Conservation (phyloP, 2,113 vertebrate species). For the Menidia beryllina region DNA sequence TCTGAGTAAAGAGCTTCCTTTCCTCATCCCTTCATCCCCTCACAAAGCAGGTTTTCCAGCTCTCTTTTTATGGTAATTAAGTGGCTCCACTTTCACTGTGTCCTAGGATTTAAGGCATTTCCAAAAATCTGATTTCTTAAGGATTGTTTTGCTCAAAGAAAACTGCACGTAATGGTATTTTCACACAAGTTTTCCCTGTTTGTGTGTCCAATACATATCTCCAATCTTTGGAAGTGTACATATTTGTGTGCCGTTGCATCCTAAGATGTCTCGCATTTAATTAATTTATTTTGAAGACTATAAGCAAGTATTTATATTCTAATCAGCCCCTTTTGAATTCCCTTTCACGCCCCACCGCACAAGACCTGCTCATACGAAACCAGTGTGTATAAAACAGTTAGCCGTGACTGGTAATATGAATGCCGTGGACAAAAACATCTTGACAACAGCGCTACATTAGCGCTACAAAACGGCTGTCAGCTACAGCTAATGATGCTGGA, state of each 20-base stretch:
- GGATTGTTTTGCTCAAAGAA: constrained; percentile 1
- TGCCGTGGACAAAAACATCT: neutral
- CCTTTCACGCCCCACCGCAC: too few species aligned
- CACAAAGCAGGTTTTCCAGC: constrained; percentile 2
- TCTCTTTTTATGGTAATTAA: constrained; percentile 27
- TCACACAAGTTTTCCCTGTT: constrained; percentile 10
- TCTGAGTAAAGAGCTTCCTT: constrained; percentile 13
- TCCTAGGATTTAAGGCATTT: constrained; percentile 15
- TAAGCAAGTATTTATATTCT: too few species aligned
- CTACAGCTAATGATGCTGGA: constrained; percentile 8
- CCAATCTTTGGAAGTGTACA: too few species aligned
- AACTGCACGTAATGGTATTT: neutral
- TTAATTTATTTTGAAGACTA: too few species aligned
- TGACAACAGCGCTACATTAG: neutral
- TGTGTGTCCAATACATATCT: constrained; percentile 4
- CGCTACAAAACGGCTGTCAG: constrained; percentile 3
- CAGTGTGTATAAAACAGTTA: too few species aligned
- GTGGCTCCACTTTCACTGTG: constrained; percentile 17
- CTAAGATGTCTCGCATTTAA: too few species aligned
- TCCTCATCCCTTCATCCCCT: constrained; percentile 35
- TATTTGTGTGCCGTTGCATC: too few species aligned
- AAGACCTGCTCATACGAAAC: too few species aligned
- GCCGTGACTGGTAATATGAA: too few species aligned
- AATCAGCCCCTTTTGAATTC: too few species aligned
- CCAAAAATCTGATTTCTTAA: constrained; percentile 27